A percentile compares a stretch with the other conserved stretches of the same genome.
phyloP scores from a whole-genome alignment of 1,140 invertebrate species.

The Neodiprion pinetum region DNA sequence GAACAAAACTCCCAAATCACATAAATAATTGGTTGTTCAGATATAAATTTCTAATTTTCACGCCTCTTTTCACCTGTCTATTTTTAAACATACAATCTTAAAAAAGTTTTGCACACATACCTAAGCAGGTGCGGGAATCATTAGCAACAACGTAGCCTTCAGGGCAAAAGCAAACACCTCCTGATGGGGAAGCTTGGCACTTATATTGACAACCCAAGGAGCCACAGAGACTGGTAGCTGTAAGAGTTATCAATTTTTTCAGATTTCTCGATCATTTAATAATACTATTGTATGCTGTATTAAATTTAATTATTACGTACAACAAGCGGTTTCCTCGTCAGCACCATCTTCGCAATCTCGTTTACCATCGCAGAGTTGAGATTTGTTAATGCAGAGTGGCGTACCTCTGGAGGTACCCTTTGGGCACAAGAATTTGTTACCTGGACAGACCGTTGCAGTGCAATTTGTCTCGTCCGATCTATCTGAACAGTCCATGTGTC shows the following conservation, averaged over 20 bases:
- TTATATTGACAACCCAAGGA: constrained; percentile 86
- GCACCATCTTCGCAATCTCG: constrained; percentile 88
- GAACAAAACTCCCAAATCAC: no score
- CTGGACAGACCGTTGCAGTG: constrained; percentile 86
- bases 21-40: no score
- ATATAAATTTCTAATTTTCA: no score
- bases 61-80: neutral
- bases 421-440: constrained; percentile 91
- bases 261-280: neutral
- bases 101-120: constrained; percentile 55
- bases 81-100: neutral
- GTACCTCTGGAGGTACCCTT: constrained; percentile 71
- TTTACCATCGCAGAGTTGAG: constrained; percentile 89
- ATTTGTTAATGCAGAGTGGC: constrained; percentile 87
- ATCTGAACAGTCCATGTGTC: constrained; percentile 85
- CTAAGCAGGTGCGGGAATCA: constrained; percentile 86
- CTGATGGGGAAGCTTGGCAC: constrained; percentile 87
- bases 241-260: constrained; percentile 23
- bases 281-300: neutral
- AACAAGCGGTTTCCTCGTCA: constrained; percentile 89
- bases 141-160: constrained; percentile 76
- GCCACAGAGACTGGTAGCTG: constrained; percentile 79
- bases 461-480: constrained; percentile 91
- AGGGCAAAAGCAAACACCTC: constrained; percentile 89
- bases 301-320: constrained; percentile 67